Base-by-base conservation (phyloP, 1,140 invertebrate species). In the Bombus balteatus region DNA sequence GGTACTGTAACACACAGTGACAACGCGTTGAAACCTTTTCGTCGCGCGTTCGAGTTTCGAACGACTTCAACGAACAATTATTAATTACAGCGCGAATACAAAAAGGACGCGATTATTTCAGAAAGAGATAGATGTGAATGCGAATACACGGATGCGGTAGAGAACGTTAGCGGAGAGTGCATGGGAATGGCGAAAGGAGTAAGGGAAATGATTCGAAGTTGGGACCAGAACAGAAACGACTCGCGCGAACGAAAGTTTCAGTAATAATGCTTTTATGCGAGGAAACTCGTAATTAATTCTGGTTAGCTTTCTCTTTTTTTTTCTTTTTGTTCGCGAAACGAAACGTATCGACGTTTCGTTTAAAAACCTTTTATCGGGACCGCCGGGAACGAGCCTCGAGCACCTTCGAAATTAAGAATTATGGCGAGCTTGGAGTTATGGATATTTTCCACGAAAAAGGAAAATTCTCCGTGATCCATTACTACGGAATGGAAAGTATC, bases 1-100 rank as follows among this genome's bases (percentile, higher is more conserved):
- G 97, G 97, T 94, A 98, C 98, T 98, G 96, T 39, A 96, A 97
- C 79, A 91, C 78, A 91, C 22, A 83, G 75, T 12, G 75, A 87
- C 22, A 80, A 32, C 25, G 41, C 66, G 43, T 87, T 90, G 57
- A 82, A 76, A 89, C n/a, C 18, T 66, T 57, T 53, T 18, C 25
- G 2, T 9, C 15, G 3, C 28, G 18, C 28, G 47, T 28, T 43
- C 25, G 71, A 39, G 43, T 80, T 68, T 70, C 25, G 57, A 34
- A 43, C n/a, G 34, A 37, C 79, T 53, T 62, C 5, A 22, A 22
- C 18, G 47, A 53, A 53, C 47, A 22, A 53, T 53, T 53, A 53
- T 53, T 53, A 53, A 53, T 53, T 53, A 22, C 18, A 6, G 0
- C 47, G 18, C 47, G 47, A 18, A 6, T 2, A 2, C 59, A 62